Evolutionary conservation across 2,113 vertebrate species (phyloP), one percentile per base, ranked within the genome.

Genomic region (Cyprinodon variegatus): DNA sequence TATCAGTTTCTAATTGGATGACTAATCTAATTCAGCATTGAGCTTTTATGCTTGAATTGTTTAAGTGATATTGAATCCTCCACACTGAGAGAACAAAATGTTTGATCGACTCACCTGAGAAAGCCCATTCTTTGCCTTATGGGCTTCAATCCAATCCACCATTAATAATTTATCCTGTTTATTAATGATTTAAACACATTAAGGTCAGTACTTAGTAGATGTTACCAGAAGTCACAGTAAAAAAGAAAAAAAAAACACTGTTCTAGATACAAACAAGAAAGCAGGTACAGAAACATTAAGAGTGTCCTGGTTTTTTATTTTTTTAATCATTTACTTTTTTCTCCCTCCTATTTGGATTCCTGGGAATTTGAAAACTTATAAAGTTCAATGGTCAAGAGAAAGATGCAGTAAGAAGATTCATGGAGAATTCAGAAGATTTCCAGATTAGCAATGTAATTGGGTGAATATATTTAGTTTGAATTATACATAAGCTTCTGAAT

Each of bases 111-210:
- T 76, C 70, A 76, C 65, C 64, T 76, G 64, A 78, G 36, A 15
- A 72, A 77, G 63, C 73, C 37, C 85, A 76, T 73, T 85, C 72
- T 74, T 83, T 40, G 45, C 77, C 61, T 69, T 20, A 4, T n/a
- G n/a, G 70, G 53, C 5, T 50, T 65, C 69, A 75, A 70, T 74
- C 80, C 77, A 82, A 72, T 39, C 17, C 5, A 22, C 68, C 11
- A 17, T 92, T 65, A 90, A 94, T 93, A 83, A 93, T 93, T 94
- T 68, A 89, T 20, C 9, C 8, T 0, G 11, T 37, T 65, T 22
- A 91, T 93, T 43, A 91, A 92, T 89, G 22, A 88, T 90, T 92
- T 57, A 91, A 57, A 60, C 36, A 61, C 70, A 81, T 66, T 74
- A 91, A 91, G 88, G 29, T 29, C 76, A 83, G 86, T 39, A 4